Evolutionary conservation across 2,888 invertebrate genomes (phyloP).

Genomic region (Sericinus montela): DNA sequence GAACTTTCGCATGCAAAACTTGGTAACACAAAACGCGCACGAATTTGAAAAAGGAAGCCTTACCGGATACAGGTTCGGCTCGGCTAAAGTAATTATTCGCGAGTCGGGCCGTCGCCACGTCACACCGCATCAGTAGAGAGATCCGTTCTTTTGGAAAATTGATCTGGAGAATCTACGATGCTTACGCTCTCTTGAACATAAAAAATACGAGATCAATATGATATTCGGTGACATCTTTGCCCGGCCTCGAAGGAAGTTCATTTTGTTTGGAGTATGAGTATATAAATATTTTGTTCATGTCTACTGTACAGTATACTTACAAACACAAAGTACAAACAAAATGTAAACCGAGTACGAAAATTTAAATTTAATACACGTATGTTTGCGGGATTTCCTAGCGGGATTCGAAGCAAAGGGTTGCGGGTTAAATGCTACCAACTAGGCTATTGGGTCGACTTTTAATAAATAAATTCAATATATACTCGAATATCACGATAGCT

Average conservation of each 20-base stretch:
- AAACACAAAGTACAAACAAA: no score
- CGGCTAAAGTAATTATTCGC: constrained; percentile 71
- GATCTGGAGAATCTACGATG: constrained; percentile 22
- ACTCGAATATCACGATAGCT: no score
- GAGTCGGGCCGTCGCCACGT: constrained; percentile 59
- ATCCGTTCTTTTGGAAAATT: constrained; percentile 68
- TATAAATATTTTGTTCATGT: no score
- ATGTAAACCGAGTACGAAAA: no score
- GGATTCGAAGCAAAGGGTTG: no score
- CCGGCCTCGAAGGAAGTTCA: neutral
- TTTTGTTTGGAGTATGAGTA: no score
- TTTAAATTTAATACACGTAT: no score
- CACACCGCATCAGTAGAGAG: constrained; percentile 61
- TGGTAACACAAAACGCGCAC: constrained; percentile 54
- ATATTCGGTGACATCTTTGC: neutral
- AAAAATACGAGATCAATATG: constrained; percentile 28
- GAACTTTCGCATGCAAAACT: constrained; percentile 43
- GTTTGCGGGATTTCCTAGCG: no score
- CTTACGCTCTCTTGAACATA: constrained; percentile 21
- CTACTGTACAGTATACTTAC: no score
- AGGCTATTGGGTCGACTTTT: no score
- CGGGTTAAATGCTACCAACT: no score
- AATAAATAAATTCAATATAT: no score
- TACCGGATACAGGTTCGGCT: constrained; percentile 48
- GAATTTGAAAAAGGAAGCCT: constrained; percentile 62